A percentile compares a stretch with the other conserved stretches of the same genome.
Conservation (phyloP, 2,888 invertebrate species). For the Drosophila recens region DNA sequence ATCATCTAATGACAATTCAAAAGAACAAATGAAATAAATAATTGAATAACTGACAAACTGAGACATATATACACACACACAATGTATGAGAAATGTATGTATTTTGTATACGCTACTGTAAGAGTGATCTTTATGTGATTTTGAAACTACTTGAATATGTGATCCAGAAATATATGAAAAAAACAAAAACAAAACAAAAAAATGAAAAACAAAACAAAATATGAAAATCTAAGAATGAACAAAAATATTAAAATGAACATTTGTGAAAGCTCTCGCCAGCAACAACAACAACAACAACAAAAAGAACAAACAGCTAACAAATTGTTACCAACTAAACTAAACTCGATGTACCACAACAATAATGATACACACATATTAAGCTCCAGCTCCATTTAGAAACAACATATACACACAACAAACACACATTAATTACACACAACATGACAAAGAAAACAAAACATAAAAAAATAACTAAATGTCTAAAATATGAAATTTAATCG, state of each 20-base stretch:
- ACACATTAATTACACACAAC: constrained; percentile 31
- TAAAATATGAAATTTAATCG: constrained; percentile 67
- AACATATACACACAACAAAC: constrained; percentile 26
- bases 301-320: constrained; percentile 44
- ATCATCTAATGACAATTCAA: constrained; percentile 47
- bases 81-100: constrained; percentile 66
- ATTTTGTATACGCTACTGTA: constrained; percentile 82
- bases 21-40: constrained; percentile 59
- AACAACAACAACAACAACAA: constrained; percentile 18
- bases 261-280: constrained; percentile 56
- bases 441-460: constrained; percentile 15
- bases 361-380: constrained; percentile 35
- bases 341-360: constrained; percentile 63
- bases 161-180: constrained; percentile 73
- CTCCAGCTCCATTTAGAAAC: constrained; percentile 78
- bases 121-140: constrained; percentile 82
- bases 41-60: constrained; percentile 16
- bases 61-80: constrained; percentile 41
- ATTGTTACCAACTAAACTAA: constrained; percentile 59
- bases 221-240: constrained; percentile 42
- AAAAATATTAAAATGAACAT: constrained; percentile 58
- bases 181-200: constrained; percentile 31
- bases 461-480: constrained; percentile 57
- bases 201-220: constrained; percentile 17
- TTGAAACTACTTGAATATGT: constrained; percentile 82